Percentiles rank a stretch among this genome's conserved stretches.
These are phyloP conservation scores for Nestor notabilis DNA, from an alignment of 2,113 vertebrate genomes.

Conservation along the genomic window DNA sequence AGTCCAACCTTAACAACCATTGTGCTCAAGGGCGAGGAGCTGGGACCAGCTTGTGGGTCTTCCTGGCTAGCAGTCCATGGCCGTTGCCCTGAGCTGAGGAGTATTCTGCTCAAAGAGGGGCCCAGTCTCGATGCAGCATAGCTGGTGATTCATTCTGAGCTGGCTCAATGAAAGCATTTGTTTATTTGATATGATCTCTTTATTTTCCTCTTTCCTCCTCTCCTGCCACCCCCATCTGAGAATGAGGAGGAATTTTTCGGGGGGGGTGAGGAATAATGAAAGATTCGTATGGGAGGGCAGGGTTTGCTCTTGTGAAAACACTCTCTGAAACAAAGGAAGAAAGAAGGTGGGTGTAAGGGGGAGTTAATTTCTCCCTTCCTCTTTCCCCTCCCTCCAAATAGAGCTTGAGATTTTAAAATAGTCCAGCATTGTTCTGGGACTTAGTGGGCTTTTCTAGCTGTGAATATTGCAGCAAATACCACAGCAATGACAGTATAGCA, in stretches of 20 bases:
- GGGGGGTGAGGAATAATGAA: slow-evolving; percentile 26
- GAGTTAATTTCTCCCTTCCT: slow-evolving; percentile 60
- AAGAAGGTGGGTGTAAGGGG: slow-evolving; percentile 51
- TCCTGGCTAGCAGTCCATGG: neutral
- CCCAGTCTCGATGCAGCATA: neutral
- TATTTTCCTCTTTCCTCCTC: slow-evolving; percentile 43
- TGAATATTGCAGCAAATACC: slow-evolving; percentile 69
- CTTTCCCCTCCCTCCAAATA: slow-evolving; percentile 22
- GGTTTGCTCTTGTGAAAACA: slow-evolving; percentile 34
- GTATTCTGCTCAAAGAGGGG: neutral
- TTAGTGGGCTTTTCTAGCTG: slow-evolving; percentile 67
- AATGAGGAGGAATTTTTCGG: slow-evolving; percentile 8
- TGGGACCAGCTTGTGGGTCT: neutral
- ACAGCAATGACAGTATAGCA: slow-evolving; percentile 68
- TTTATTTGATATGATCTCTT: slow-evolving; percentile 46
- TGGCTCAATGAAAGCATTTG: neutral
- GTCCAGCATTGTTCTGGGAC: slow-evolving; percentile 67
- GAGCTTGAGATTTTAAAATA: slow-evolving; percentile 68
- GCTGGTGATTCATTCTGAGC: slow-evolving; percentile 26
- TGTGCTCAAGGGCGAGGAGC: neutral
- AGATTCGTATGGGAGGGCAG: neutral
- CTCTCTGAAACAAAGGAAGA: slow-evolving; percentile 38
- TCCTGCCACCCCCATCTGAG: neutral
- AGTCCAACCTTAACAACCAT: neutral
- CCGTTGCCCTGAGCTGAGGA: neutral